Conservation (phyloP, 2,113 vertebrate genomes). For the Fukomys damarensis region DNA sequence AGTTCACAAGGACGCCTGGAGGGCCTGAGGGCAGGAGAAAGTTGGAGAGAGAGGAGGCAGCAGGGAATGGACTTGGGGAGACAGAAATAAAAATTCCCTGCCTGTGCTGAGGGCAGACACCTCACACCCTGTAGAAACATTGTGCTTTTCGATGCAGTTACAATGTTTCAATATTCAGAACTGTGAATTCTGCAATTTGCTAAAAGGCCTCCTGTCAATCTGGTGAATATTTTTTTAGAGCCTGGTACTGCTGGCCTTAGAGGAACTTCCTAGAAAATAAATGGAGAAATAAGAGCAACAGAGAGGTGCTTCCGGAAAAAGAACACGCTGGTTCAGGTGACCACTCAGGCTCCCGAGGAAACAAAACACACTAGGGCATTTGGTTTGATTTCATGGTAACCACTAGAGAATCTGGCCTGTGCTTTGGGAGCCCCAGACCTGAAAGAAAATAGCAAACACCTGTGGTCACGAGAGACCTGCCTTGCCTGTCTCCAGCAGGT, state of each 20-base stretch:
- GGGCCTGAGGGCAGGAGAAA: not conserved
- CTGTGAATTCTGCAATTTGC: not conserved
- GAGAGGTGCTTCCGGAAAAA: not conserved
- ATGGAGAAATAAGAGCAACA: not conserved
- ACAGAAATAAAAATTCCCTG: fast-evolving
- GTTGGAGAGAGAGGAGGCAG: fast-evolving
- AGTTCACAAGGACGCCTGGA: not conserved
- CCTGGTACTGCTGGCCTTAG: not conserved
- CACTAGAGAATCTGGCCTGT: not conserved
- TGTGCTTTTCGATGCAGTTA: not conserved
- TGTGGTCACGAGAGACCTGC: not conserved
- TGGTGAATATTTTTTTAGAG: not conserved
- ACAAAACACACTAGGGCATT: not conserved
- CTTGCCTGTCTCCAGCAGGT: not conserved
- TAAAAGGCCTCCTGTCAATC: not conserved
- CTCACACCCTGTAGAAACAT: not conserved
- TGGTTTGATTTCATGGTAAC: not conserved
- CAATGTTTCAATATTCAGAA: not conserved
- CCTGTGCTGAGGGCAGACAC: not conserved
- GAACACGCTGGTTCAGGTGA: fast-evolving
- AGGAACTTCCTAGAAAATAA: not conserved
- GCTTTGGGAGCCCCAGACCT: not conserved
- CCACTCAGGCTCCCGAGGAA: not conserved
- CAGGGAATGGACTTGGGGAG: fast-evolving
- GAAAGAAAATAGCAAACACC: not conserved